Evolutionary conservation across 2,888 invertebrate genomes (phyloP).

Genomic region (Glyphotaelius pellucidus): DNA sequence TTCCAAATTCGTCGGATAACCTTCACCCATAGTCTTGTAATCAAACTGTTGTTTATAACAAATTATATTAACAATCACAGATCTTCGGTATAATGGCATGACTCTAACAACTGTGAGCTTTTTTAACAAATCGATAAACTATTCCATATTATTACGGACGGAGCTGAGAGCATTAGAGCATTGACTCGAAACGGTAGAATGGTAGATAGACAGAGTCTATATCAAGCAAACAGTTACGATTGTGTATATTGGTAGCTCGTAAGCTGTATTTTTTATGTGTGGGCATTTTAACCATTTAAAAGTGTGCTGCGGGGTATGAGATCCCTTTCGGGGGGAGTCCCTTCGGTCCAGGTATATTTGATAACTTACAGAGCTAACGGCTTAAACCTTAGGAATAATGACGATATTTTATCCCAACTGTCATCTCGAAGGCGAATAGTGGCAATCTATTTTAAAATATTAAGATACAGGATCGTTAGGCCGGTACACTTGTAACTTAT

Average conservation of each 20-base stretch:
- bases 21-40: not conserved
- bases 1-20: not conserved
- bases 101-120: not conserved
- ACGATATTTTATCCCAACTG: conserved; percentile 66
- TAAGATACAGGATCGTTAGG: conserved; percentile 64
- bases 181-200: not conserved
- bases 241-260: conserved; percentile 49
- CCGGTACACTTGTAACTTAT: conserved; percentile 55
- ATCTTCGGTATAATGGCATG: not conserved
- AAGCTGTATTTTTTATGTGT: conserved; percentile 48
- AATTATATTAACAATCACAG: not conserved
- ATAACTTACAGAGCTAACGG: conserved; percentile 57
- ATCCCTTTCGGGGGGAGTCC: not conserved
- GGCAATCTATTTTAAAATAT: conserved; percentile 66
- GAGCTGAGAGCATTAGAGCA: not conserved
- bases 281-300: conserved; percentile 56
- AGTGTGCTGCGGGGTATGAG: conserved; percentile 38
- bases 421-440: conserved; percentile 65
- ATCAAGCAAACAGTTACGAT: conserved; percentile 15
- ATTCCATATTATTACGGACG: not conserved
- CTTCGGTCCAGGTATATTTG: conserved; percentile 49
- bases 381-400: conserved; percentile 60
- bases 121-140: not conserved
- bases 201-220: not conserved
- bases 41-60: not conserved